phyloP scores from a whole-genome alignment of 2,888 invertebrate species.

The Apoda limacodes region DNA sequence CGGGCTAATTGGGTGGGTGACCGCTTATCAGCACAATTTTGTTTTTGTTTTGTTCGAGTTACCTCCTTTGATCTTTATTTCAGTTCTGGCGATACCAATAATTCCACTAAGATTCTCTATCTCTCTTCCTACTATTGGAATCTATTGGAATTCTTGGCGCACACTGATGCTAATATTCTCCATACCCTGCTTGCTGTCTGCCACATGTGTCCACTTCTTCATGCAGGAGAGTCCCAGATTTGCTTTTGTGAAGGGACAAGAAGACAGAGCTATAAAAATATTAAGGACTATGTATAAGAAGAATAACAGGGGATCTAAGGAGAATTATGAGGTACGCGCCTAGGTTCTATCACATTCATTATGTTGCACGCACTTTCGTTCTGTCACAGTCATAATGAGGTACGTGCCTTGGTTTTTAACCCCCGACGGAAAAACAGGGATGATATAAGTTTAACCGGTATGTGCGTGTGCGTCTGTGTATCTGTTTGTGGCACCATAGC shows the following conservation, averaged over 20 bases:
- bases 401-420: too few species aligned
- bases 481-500: too few species aligned
- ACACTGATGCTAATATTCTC: constrained; percentile 71
- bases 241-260: constrained; percentile 68
- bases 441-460: too few species aligned
- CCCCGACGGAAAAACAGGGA: too few species aligned
- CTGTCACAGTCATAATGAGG: too few species aligned
- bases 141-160: constrained; percentile 75
- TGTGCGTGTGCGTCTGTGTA: too few species aligned
- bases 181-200: constrained; percentile 71
- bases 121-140: constrained; percentile 30
- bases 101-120: constrained; percentile 60
- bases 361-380: too few species aligned
- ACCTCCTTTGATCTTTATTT: constrained; percentile 17
- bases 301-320: constrained; percentile 28
- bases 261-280: constrained; percentile 61
- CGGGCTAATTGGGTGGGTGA: too few species aligned
- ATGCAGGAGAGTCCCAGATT: constrained; percentile 85
- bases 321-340: constrained; percentile 36
- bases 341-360: too few species aligned
- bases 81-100: constrained; percentile 71
- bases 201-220: constrained; percentile 57
- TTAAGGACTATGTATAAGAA: constrained; percentile 36
- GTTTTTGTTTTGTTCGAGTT: too few species aligned
- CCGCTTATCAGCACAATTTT: too few species aligned